Evolutionary conservation across 2,888 invertebrate genomes (phyloP), one percentile per base, ranked within the genome.

Genomic region (Ennomos quercinarius): DNA sequence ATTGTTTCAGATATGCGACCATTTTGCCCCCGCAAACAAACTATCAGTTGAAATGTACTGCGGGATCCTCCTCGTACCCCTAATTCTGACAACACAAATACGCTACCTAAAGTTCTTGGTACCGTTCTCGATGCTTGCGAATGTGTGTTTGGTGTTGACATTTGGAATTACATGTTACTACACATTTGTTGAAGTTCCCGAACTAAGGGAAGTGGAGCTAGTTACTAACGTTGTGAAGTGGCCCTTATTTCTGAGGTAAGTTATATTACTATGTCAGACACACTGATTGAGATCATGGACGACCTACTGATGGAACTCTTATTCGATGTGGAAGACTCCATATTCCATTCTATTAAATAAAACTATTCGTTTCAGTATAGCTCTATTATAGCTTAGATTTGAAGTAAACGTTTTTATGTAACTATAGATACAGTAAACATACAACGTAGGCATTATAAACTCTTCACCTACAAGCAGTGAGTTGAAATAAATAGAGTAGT

Each of bases 121-220:
- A 3, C 98, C 98, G 0, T 97, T 98, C 82, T 98, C 99, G 0
- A 91, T 96, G 57, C 78, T 97, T 13, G 99, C 99, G 34, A 99
- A 99, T 80, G 50, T 96, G 0, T 95, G 97, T 54, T 95, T 98
- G 74, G 85, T 96, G 0, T 77, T 94, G 1, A 96, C 97, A 0
- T 95, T 99, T 68, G 93, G 91, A 10, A 95, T 98, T 53, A 97
- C 97, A 0, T 94, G 97, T 60, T 96, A 96, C 80, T 98, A 96
- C 79, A 94, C 97, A 71, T 95, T 98, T 72, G 91, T 89, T 39
- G 84, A 84, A 42, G 82, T 89, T 44, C 79, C 91, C 0, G 76
- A 84, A 0, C 41, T 74, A 0, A 62, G 72, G 0, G 80, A 87
- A 86, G 74, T 82, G 6, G 74, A 84, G 39, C 64, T 90, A 53